phyloP scores from a whole-genome alignment of 1,140 invertebrate species.

The Drosophila tristis region DNA sequence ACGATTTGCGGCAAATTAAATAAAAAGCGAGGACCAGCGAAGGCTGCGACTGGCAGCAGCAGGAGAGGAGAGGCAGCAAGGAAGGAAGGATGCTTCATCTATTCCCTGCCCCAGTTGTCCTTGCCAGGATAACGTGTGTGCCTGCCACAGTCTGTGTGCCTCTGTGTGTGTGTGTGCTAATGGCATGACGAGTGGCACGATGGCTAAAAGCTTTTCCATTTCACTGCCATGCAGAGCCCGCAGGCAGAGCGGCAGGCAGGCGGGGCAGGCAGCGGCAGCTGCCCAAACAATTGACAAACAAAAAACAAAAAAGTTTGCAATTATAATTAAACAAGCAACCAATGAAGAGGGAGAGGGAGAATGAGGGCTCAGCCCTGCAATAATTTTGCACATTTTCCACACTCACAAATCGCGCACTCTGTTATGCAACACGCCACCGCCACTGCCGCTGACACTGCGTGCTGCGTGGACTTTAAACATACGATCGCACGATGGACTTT shows the following conservation, averaged over 20 bases:
- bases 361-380: too few species aligned
- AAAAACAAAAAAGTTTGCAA: conserved; percentile 28
- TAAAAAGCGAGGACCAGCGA: conserved; percentile 35
- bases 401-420: neutral
- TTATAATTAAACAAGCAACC: conserved; percentile 34
- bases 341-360: neutral
- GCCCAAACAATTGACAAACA: conserved; percentile 25
- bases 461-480: conserved; percentile 1
- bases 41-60: neutral
- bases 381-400: neutral
- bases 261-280: conserved; percentile 18
- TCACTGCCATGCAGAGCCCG: conserved; percentile 18
- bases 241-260: neutral
- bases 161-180: conserved; percentile 14
- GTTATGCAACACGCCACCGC: conserved; percentile 15
- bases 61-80: neutral
- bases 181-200: conserved; percentile 14
- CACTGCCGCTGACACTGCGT: too few species aligned
- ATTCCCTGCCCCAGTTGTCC: conserved; percentile 48
- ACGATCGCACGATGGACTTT: conserved; percentile 14
- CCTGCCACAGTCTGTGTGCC: neutral
- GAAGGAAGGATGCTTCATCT: conserved; percentile 16
- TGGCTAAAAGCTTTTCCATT: conserved; percentile 57
- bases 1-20: conserved; percentile 73
- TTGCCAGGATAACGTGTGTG: conserved; percentile 39